Evolutionary conservation across 2,113 vertebrate species (phyloP).

Genomic region (Tachuris rubrigastra): DNA sequence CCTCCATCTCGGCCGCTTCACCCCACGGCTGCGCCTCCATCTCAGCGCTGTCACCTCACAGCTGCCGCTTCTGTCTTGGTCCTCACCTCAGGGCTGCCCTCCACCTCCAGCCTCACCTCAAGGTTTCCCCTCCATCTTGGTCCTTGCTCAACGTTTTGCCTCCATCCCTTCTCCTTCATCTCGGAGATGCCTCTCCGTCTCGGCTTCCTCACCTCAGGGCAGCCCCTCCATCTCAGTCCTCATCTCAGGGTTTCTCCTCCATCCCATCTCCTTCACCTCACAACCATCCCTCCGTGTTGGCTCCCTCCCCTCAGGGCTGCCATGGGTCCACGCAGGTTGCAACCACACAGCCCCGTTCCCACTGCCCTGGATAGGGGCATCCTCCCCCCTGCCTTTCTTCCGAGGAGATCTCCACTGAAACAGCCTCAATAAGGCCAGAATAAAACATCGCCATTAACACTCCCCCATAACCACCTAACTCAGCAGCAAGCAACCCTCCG

Average conservation of each 20-base stretch:
- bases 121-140: background rate
- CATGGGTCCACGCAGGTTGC: rapidly evolving
- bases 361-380: rapidly evolving
- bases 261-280: background rate
- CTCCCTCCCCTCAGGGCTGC: background rate
- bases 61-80: background rate
- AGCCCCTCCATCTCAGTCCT: background rate
- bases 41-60: background rate
- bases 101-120: rapidly evolving
- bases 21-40: rapidly evolving
- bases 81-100: background rate
- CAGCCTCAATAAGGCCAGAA: background rate
- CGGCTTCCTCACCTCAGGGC: background rate
- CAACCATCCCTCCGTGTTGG: background rate
- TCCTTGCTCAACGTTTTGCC: too few relatives aligned
- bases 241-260: rapidly evolving
- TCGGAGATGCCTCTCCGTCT: background rate
- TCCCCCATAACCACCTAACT: background rate
- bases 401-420: background rate
- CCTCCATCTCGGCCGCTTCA: background rate
- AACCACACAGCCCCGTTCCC: background rate
- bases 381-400: rapidly evolving
- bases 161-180: rapidly evolving
- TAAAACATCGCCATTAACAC: background rate
- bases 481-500: background rate